A percentile compares a stretch with the other conserved stretches of the same genome.
Conservation (phyloP, 1,140 invertebrate genomes). For the Temnothorax nylanderi region DNA sequence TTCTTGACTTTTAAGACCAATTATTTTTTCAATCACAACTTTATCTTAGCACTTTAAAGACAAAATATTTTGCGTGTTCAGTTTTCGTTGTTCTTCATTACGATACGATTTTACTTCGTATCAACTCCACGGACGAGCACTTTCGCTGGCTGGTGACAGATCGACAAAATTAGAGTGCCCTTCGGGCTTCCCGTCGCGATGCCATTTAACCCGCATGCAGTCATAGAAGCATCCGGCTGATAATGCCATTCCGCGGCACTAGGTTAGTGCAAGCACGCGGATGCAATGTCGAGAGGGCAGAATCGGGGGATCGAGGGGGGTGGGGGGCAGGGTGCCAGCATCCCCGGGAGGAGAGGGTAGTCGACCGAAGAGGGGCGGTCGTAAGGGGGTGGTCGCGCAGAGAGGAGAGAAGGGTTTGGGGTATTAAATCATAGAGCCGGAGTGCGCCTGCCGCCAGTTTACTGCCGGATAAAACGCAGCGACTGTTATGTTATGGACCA, state of each 20-base stretch:
- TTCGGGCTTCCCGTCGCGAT: slow-evolving; percentile 54
- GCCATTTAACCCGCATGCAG: slow-evolving; percentile 69
- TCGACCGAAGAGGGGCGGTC: slow-evolving; percentile 65
- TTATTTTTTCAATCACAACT: background rate
- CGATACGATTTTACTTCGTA: background rate
- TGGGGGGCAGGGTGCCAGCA: slow-evolving; percentile 19
- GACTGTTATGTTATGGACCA: slow-evolving; percentile 86
- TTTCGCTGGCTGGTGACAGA: slow-evolving; percentile 25
- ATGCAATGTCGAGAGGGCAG: slow-evolving; percentile 65
- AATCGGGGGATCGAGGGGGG: slow-evolving; percentile 31
- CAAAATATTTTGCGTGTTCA: background rate
- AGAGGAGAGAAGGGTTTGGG: slow-evolving; percentile 76
- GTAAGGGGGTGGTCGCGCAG: slow-evolving; percentile 65
- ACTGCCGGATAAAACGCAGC: slow-evolving; percentile 86
- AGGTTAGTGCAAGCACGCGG: slow-evolving; percentile 76
- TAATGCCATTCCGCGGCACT: slow-evolving; percentile 73
- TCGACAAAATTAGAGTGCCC: slow-evolving; percentile 62
- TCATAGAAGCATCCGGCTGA: slow-evolving; percentile 73
- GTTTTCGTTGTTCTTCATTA: background rate
- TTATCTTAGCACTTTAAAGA: background rate
- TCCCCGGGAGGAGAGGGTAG: slow-evolving; percentile 59
- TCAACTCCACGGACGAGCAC: background rate
- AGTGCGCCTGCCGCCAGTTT: slow-evolving; percentile 85
- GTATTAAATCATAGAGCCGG: slow-evolving; percentile 86
- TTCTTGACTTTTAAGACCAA: background rate